Base-by-base conservation (phyloP, 2,797 vertebrate species). In the Ptychobarbus kaznakovi region DNA sequence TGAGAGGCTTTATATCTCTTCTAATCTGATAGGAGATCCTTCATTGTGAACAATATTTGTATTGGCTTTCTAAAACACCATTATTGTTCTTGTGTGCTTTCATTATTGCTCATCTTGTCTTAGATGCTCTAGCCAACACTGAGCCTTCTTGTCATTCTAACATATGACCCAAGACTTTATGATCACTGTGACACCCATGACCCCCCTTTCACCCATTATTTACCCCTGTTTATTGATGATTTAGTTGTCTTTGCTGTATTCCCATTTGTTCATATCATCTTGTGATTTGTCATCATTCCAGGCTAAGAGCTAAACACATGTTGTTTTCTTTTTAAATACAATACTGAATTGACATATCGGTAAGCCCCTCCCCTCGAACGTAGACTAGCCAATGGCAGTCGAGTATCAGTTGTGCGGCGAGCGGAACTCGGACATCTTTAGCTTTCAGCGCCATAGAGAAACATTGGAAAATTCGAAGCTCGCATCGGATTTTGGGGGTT, bases 251-350 rank as follows among this genome's bases (percentile, higher is more conserved):
- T 44, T 66, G 3, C 61, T 66, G 61, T 80, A 22, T 66, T 80
- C 25, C 38, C 8, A 63, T 42, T 78, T 15, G 25, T 63, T 15
- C 7, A 25, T 42, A 44, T 63, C 10, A 78, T 78, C 76, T 78
- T 78, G 53, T 42, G 76, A 61, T 78, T 61, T 61, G 53, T 25
- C 56, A 44, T 42, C 56, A 44, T 42, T 63, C 38, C 56, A 78
- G 9, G 2, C 25, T 80, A 10, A 38, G 32, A 70, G 66, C 56
- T n/a, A 70, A 49, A 69, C 32, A 58, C 22, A 38, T 53, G 0
- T 74, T 46, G 70, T 63, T 49, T 38, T 75, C 8, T 63, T 74
- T 73, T 44, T 6, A 28, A 28, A 9, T 35, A 63, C 18, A 74
- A 63, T 32, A 49, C 7, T 49, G 32, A 74, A 82, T 46, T 32